Percentiles rank a stretch among this genome's conserved stretches.
These are phyloP conservation scores for Tamandua tetradactyla DNA, from an alignment of 2,797 vertebrate species.

Conservation along the genomic window DNA sequence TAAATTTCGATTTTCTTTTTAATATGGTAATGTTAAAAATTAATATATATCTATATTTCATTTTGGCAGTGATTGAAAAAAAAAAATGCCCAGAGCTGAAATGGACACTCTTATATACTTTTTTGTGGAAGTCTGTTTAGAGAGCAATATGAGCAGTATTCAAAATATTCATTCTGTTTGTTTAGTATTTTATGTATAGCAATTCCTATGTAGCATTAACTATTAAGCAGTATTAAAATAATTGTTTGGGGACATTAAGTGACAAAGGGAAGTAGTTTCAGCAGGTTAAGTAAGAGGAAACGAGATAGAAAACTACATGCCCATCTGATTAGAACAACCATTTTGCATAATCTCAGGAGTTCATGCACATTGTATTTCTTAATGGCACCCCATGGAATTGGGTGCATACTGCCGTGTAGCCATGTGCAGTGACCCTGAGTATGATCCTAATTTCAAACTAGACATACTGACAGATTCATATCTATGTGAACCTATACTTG, in stretches of 20 bases:
- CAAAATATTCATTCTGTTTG: not conserved
- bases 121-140: not conserved
- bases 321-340: accelerated
- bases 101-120: not conserved
- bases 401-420: not conserved
- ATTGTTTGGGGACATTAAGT: not conserved
- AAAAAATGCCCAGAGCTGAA: not conserved
- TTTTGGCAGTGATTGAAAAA: not conserved
- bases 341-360: not conserved
- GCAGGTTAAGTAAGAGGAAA: not conserved
- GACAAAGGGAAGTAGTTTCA: not conserved
- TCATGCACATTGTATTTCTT: not conserved
- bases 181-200: not conserved
- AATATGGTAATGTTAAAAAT: not conserved
- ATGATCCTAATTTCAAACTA: not conserved
- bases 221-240: not conserved
- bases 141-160: not conserved
- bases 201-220: not conserved
- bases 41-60: not conserved
- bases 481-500: not conserved
- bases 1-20: not conserved
- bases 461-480: not conserved
- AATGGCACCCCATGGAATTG: not conserved
- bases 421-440: not conserved
- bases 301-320: not conserved